A percentile compares a stretch with the other conserved stretches of the same genome.
These are phyloP conservation scores for Candidula unifasciata DNA, from an alignment of 2,888 invertebrate genomes.

Conservation along the genomic window DNA sequence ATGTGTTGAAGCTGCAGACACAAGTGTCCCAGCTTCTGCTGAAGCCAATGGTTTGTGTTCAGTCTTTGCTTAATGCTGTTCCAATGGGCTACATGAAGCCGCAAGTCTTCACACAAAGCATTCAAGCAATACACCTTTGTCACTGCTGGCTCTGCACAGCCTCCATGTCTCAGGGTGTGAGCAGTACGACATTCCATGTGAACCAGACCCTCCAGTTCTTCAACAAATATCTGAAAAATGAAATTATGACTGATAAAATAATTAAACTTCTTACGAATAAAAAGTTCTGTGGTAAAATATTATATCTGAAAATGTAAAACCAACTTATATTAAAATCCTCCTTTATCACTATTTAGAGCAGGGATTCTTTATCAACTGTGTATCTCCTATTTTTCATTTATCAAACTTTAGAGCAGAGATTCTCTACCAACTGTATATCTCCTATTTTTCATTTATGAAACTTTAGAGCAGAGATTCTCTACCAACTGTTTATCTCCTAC, in stretches of 20 bases:
- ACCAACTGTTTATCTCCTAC: no score
- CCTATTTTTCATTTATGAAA: no score
- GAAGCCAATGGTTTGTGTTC: conserved; percentile 72
- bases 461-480: no score
- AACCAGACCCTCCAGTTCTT: conserved; percentile 69
- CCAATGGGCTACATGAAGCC: conserved; percentile 75
- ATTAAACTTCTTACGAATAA: no score
- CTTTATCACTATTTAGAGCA: no score
- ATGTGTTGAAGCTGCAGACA: conserved; percentile 69
- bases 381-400: no score
- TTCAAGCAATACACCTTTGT: conserved; percentile 74
- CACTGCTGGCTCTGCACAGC: conserved; percentile 63
- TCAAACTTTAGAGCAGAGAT: no score
- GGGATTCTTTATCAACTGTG: no score
- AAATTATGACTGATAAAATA: not conserved
- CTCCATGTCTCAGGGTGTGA: conserved; percentile 70
- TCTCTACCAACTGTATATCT: no score
- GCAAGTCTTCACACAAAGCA: conserved; percentile 75
- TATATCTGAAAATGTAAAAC: no score
- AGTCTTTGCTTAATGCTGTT: conserved; percentile 74
- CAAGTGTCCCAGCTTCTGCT: conserved; percentile 67
- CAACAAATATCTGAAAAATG: conserved; percentile 66
- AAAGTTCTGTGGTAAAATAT: no score
- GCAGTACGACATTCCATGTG: conserved; percentile 70
- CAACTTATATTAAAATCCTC: no score